Evolutionary conservation across 1,140 invertebrate genomes (phyloP).

Genomic region (Colletes gigas): DNA sequence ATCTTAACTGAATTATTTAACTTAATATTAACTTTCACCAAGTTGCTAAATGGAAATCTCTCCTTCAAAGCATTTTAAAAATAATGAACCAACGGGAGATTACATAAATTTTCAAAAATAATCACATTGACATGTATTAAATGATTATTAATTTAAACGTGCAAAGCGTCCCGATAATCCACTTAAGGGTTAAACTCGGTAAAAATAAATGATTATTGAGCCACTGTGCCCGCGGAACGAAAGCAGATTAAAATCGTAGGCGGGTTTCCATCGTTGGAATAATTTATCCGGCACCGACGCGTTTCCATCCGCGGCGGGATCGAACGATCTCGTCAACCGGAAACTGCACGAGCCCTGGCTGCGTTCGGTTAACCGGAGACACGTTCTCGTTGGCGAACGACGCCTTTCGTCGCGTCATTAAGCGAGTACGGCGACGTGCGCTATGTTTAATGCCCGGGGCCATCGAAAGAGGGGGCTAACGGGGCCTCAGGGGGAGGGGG

Average conservation of each 20-base stretch:
- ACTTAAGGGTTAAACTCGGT: too few species aligned
- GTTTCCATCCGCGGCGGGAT: conserved; percentile 29
- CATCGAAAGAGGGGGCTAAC: not conserved
- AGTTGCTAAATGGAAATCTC: too few species aligned
- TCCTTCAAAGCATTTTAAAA: too few species aligned
- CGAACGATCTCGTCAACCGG: conserved; percentile 20
- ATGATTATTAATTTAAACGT: too few species aligned
- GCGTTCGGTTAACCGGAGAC: conserved; percentile 55
- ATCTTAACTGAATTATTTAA: too few species aligned
- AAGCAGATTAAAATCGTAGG: not conserved
- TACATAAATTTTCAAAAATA: too few species aligned
- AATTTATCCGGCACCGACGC: conserved; percentile 44
- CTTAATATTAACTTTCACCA: too few species aligned
- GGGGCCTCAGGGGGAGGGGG: not conserved
- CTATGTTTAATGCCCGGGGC: not conserved
- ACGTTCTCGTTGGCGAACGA: conserved; percentile 26
- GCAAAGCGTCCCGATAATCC: too few species aligned
- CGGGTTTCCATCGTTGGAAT: conserved; percentile 16
- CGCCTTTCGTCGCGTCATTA: conserved; percentile 51
- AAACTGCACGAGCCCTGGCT: not conserved
- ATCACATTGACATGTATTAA: too few species aligned
- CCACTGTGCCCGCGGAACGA: too few species aligned
- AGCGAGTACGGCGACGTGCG: conserved; percentile 9
- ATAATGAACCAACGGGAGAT: too few species aligned
- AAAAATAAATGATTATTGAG: too few species aligned